Base-by-base conservation (phyloP, 1,140 invertebrate genomes). In the Drosophila bocki region DNA sequence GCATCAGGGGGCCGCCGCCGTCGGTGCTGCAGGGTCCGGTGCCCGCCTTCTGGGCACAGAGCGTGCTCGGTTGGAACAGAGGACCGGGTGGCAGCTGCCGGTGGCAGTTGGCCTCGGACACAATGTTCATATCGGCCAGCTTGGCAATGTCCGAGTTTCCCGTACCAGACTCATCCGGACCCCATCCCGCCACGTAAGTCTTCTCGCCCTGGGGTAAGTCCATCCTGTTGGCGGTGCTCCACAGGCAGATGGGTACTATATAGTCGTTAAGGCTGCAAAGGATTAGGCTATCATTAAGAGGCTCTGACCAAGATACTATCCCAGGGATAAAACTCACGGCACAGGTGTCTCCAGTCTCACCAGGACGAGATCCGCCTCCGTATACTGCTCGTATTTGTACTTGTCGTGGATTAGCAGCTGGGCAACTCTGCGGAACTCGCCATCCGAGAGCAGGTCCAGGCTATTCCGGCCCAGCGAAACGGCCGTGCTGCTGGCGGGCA, bases 181-280 rank as follows among this genome's bases (percentile, higher is more conserved):
- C 95, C 95, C 95, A 96, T 15, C 95, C 95, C 0, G 94, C 93
- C 3, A 95, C 94, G 37, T 81, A 82, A 1, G 71, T 81, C 17
- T 42, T 62, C 9, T 60, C 37, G 6, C 86, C 91, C 13, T 67
- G 67, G 0, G 50, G 72, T 45, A 81, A 39, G 13, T 77, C 76
- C 17, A 75, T 12, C 3, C 62, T 74, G 19, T 47, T 70, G 1
- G 57, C 63, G 4, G 87, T 92, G 9, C 81, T 80, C 95, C 95
- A 95, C n/a, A 95, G 71, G 67, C 95, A 95, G 62, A 95, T 92
- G 3, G 95, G 95, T 26, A 92, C 90, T 37, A 95, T 94, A 7
- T 35, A 92, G 12, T 71, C 41, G 3, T 60, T 92, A 17, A 91
- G 94, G 7, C 93, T 77, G 0, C 88, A 63, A 62, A 0, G 26